Conservation (phyloP, 2,797 vertebrate species). For the Danio tinwini region DNA sequence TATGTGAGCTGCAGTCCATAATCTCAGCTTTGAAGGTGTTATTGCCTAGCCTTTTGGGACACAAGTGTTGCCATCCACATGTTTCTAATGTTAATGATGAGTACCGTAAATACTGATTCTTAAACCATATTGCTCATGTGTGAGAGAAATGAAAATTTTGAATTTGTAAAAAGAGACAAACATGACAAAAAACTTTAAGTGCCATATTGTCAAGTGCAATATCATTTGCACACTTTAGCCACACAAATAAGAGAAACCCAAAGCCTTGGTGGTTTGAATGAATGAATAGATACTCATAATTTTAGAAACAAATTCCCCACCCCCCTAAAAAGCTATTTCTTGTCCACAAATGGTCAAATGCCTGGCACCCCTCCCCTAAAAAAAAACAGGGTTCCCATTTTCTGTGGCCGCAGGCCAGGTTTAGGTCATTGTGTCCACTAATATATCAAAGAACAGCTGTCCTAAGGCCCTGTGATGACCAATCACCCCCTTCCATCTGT, state of each 20-base stretch:
- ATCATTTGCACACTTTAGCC: not conserved
- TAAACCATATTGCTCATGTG: not conserved
- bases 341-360: slow-evolving; percentile 79
- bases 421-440: slow-evolving; percentile 84
- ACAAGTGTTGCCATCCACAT: slow-evolving; percentile 50
- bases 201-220: not conserved
- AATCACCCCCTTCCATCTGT: slow-evolving; percentile 83
- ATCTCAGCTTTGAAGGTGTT: slow-evolving; percentile 52
- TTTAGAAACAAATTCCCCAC: slow-evolving; percentile 77
- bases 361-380: slow-evolving; percentile 64
- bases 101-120: not conserved
- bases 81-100: slow-evolving; percentile 17
- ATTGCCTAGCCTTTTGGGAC: slow-evolving; percentile 52
- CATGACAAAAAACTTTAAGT: not conserved
- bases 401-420: slow-evolving; percentile 83
- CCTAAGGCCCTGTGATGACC: slow-evolving; percentile 82
- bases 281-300: slow-evolving; percentile 79
- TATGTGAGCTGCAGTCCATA: slow-evolving; percentile 27
- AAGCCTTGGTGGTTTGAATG: slow-evolving; percentile 52
- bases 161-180: too few species aligned
- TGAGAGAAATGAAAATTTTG: not conserved
- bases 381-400: slow-evolving; percentile 83
- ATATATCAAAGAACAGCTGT: slow-evolving; percentile 98
- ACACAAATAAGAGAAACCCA: not conserved
- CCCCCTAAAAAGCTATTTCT: slow-evolving; percentile 72